These are phyloP conservation scores for Dunckerocampus dactyliophorus DNA, from an alignment of 2,113 vertebrate species.

Conservation along the genomic window DNA sequence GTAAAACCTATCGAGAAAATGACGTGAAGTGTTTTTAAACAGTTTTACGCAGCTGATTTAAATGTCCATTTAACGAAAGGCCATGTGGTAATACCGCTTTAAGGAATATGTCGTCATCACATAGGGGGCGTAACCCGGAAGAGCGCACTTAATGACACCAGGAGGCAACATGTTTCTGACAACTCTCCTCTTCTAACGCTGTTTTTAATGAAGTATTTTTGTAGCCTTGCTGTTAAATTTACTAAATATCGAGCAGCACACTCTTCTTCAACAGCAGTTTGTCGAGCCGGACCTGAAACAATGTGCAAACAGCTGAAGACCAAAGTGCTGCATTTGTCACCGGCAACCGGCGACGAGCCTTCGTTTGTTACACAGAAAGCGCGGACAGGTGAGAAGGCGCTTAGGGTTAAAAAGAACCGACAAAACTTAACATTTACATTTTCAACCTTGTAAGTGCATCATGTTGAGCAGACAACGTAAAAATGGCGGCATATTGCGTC, in stretches of 20 bases:
- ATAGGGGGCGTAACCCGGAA: constrained; percentile 63
- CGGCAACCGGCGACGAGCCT: constrained; percentile 32
- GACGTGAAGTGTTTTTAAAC: background rate
- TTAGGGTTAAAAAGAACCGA: background rate
- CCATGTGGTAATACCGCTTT: constrained; percentile 35
- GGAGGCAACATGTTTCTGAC: constrained; percentile 18
- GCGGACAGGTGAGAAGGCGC: constrained; percentile 33
- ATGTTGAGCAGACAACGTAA: background rate
- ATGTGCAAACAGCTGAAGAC: constrained; percentile 71
- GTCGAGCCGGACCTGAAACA: background rate
- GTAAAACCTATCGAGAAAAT: accelerated
- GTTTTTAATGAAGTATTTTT: constrained; percentile 29
- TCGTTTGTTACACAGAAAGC: constrained; percentile 1
- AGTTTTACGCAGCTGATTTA: constrained; percentile 27
- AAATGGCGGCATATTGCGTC: constrained; percentile 14
- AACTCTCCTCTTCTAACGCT: background rate
- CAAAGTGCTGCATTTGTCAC: constrained; percentile 53
- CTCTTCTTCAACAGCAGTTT: constrained; percentile 7
- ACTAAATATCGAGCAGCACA: constrained; percentile 2
- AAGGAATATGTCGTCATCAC: constrained; percentile 24
- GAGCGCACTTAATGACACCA: constrained; percentile 1
- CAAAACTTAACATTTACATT: background rate
- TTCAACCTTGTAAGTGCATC: background rate
- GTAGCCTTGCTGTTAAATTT: background rate
- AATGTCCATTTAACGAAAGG: constrained; percentile 11